Conservation (phyloP, 53 echinoderm and acorn worm species). For the Arbacia lixula region DNA sequence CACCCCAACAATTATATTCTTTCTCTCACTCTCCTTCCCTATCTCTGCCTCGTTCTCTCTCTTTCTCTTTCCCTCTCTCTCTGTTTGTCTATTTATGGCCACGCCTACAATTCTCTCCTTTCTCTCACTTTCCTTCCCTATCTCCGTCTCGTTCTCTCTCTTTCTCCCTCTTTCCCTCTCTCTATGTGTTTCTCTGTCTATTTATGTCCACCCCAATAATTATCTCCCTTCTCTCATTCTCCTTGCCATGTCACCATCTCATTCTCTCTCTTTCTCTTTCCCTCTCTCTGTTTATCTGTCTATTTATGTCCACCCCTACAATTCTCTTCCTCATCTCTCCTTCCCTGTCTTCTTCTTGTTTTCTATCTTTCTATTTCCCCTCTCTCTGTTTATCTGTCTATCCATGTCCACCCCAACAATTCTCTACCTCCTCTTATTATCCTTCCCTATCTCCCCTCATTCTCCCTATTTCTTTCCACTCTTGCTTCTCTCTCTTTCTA, state of each 20-base stretch:
- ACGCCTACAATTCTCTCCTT: not conserved
- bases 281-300: no score
- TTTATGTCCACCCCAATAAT: not conserved
- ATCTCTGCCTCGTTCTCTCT: not conserved
- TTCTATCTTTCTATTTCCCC: no score
- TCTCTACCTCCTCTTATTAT: no score
- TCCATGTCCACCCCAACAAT: no score
- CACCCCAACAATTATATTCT: not conserved
- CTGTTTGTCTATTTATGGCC: no score
- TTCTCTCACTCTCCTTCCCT: not conserved
- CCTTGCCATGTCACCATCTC: not conserved
- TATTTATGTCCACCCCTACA: not conserved
- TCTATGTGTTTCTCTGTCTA: not conserved
- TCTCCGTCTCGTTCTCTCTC: not conserved
- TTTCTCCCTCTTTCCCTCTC: not conserved
- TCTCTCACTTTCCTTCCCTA: not conserved
- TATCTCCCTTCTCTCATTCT: not conserved
- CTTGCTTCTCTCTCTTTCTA: no score
- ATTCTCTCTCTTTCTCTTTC: not conserved
- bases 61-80: not conserved
- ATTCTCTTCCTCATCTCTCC: not conserved
- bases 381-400: no score
- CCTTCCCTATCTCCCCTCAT: no score
- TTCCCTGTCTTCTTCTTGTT: no score
- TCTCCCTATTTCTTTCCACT: no score